Base-by-base conservation (phyloP, 2,113 vertebrate species). In the Gasterosteus aculeatus region DNA sequence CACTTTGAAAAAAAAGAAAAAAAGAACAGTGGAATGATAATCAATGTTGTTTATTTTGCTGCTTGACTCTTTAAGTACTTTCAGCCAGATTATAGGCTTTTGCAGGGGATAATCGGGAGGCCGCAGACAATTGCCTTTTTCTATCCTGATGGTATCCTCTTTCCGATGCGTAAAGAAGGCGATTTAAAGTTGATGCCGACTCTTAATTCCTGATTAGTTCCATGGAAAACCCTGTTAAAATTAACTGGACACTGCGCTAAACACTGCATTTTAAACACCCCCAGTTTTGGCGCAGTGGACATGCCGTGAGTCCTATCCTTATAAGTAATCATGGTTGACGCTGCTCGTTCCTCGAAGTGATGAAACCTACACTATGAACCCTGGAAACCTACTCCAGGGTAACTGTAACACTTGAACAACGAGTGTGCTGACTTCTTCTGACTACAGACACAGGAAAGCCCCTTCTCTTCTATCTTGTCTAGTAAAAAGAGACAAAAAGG, bases 11-110 rank as follows among this genome's bases (percentile, higher is more conserved):
- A 59, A 49, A 66, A n/a, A 15, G 35, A 49, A 66, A 86, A 92
- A 94, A 90, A 93, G 87, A 94, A 94, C 92, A 93, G 88, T 92
- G 88, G 84, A 85, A 91, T 95, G 93, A 95, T 95, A 94, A 95
- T 95, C 95, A 96, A 93, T 92, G 88, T 94, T 95, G 94, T 96
- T 96, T 95, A 95, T 96, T 95, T 96, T 93, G 87, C 92, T 94
- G 94, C 92, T 93, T 96, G 94, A 94, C 92, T 96, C 95, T 93
- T 94, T 95, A 95, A 96, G 94, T 93, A 95, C 88, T 88, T 93
- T 90, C 44, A 75, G 79, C 63, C 94, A 95, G 95, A 96, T 96
- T 96, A 96, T 92, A 91, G 94, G 94, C 94, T 96, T 95, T 95
- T 93, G 93, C 84, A 74, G 69, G 80, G 92, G 94, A 96, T 96